Evolutionary conservation across 2,797 vertebrate species (phyloP), one percentile per base, ranked within the genome.

Genomic region (Malacoctenus gilli): DNA sequence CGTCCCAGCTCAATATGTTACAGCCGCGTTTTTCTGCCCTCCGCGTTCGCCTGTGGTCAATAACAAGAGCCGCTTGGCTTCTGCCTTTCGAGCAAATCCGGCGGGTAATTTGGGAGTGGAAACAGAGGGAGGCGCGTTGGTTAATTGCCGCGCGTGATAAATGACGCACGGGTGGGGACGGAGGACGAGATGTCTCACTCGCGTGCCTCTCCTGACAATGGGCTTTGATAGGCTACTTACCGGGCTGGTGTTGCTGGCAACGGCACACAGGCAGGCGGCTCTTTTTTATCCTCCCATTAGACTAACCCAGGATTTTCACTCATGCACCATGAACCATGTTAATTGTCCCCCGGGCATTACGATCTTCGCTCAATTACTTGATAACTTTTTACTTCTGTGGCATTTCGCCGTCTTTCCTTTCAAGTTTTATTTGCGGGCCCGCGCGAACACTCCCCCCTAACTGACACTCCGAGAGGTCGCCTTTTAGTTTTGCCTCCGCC

Each of bases 261-360:
- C n/a, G 56, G 68, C 68, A 73, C 61, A 66, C 64, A 54, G 55
- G 67, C 76, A 55, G 5, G 25, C 25, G 9, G 9, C 47, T 75
- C 75, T 75, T 84, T n/a, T 83, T 85, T 81, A 71, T 85, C 83
- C 74, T 82, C 80, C 84, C 78, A 80, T 86, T 82, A 83, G 77
- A 73, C 75, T 61, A 82, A 72, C 72, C 73, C 77, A 64, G 80
- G 80, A 83, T 87, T 85, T 84, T 88, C 82, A 81, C 81, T 85
- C 84, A 85, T 83, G 84, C 83, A 85, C 82, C 82, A 82, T 86
- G 80, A 87, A 87, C 81, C 83, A 81, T 85, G 80, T 80, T 90
- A 89, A 90, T 89, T 87, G 83, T 85, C 87, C 79, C 84, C 28
- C 15, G 79, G 81, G 85, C 63, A 77, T 85, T 87, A 85, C 79